Conservation (phyloP, 2,888 invertebrate genomes). For the Anaspis maculata region DNA sequence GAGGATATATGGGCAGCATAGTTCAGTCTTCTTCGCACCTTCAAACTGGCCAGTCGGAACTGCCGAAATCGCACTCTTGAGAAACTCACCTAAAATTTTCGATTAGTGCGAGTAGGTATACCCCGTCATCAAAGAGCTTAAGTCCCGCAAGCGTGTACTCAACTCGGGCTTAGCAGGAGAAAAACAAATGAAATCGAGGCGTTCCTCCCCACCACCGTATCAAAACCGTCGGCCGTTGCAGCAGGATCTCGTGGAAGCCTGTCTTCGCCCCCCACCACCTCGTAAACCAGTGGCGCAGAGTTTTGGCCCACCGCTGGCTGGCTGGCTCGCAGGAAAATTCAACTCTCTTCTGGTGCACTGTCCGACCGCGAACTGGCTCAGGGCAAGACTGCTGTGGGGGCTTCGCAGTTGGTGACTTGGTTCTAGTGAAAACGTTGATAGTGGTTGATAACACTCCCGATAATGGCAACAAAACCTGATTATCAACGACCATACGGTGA, state of each 20-base stretch:
- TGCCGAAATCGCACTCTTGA: no score
- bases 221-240: not conserved
- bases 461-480: constrained; percentile 40
- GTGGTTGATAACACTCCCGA: constrained; percentile 34
- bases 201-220: constrained; percentile 25
- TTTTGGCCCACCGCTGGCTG: constrained; percentile 8
- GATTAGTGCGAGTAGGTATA: no score
- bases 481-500: constrained; percentile 41
- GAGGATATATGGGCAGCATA: no score
- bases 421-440: constrained; percentile 32
- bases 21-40: no score
- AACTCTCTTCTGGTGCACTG: constrained; percentile 10
- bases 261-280: no score
- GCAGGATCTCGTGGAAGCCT: constrained; percentile 6
- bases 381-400: constrained; percentile 10
- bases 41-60: no score
- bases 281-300: no score
- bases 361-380: constrained; percentile 12
- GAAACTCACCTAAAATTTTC: no score
- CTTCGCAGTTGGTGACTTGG: constrained; percentile 9
- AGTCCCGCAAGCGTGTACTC: no score
- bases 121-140: constrained; percentile 3
- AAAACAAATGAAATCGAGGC: constrained; percentile 29
- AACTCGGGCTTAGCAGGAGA: no score
- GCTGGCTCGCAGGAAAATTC: constrained; percentile 7